Percentiles rank a stretch among this genome's conserved stretches.
Evolutionary conservation across 1,140 invertebrate genomes (phyloP).

Genomic region (Zeugodacus cucurbitae): DNA sequence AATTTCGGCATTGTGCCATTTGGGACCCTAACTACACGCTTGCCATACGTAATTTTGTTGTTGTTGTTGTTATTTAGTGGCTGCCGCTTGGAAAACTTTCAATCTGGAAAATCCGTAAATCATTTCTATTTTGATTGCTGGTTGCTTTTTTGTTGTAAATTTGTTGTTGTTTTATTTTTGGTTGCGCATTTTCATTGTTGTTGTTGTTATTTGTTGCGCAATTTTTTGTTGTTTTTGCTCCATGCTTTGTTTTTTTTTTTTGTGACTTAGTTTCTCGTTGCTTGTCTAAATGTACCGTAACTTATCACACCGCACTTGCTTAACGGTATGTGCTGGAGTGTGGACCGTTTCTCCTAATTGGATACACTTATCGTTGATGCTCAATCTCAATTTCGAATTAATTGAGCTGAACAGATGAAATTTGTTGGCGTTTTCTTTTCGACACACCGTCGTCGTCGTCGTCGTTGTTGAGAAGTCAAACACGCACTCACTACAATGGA

Average conservation of each 20-base stretch:
- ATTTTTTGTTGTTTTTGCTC: not conserved
- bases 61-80: not conserved
- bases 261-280: not conserved
- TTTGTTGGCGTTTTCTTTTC: constrained; percentile 14
- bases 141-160: not conserved
- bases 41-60: not conserved
- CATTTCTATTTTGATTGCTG: not conserved
- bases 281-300: constrained; percentile 8
- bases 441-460: no score
- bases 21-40: not conserved
- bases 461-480: not conserved
- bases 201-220: no score
- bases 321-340: not conserved
- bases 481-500: not conserved
- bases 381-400: constrained; percentile 45
- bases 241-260: not conserved
- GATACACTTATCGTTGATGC: constrained; percentile 45
- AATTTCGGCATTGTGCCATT: not conserved
- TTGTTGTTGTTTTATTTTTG: not conserved
- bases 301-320: not conserved
- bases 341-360: constrained; percentile 41
- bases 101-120: constrained; percentile 22
- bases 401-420: constrained; percentile 44
- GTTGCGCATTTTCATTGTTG: not conserved
- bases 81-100: not conserved